Evolutionary conservation across 1,140 invertebrate genomes (phyloP).

Genomic region (Drosophila nannoptera): DNA sequence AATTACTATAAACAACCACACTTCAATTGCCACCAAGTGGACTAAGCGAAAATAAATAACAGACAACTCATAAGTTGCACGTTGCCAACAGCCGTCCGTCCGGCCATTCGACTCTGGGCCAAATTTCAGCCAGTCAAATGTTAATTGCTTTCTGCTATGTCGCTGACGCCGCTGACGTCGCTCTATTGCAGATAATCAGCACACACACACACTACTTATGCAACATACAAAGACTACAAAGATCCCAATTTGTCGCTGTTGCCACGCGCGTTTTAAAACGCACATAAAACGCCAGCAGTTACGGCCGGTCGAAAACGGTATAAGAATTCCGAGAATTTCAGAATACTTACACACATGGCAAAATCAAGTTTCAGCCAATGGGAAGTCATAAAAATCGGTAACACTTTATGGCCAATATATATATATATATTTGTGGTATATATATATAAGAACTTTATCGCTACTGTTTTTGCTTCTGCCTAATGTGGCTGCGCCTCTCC

Average conservation of each 20-base stretch:
- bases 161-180: slow-evolving; percentile 22
- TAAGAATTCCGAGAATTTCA: slow-evolving; percentile 27
- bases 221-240: slow-evolving; percentile 11
- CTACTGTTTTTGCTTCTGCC: not conserved
- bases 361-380: slow-evolving; percentile 1
- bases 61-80: slow-evolving; percentile 43
- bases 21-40: slow-evolving; percentile 52
- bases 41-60: slow-evolving; percentile 42
- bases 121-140: slow-evolving; percentile 64
- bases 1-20: slow-evolving; percentile 68
- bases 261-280: slow-evolving; percentile 45
- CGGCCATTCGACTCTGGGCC: slow-evolving; percentile 24
- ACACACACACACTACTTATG: slow-evolving; percentile 25
- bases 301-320: slow-evolving; percentile 27
- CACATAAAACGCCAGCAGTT: slow-evolving; percentile 37
- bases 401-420: slow-evolving; percentile 1
- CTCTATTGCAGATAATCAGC: slow-evolving; percentile 34
- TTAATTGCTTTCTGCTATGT: slow-evolving; percentile 67
- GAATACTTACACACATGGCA: not conserved
- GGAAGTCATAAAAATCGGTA: slow-evolving; percentile 21
- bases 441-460: slow-evolving; percentile 2
- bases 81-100: slow-evolving; percentile 16
- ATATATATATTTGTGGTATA: not conserved
- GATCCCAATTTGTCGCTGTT: slow-evolving; percentile 23
- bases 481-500: not conserved